Conservation (phyloP, 2,888 invertebrate genomes). For the Mystacides longicornis region DNA sequence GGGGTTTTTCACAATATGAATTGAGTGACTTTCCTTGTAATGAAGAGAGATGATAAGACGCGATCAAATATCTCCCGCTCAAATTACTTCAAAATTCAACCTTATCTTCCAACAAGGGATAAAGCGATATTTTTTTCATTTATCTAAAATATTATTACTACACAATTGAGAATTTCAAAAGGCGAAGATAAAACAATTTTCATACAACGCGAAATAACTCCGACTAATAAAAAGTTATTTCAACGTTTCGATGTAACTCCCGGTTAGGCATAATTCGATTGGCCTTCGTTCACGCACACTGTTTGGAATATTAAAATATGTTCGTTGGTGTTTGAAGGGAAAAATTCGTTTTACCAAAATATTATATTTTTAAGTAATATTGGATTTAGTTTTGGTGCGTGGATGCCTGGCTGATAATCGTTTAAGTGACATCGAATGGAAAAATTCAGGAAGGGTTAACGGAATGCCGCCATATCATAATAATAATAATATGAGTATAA, state of each 20-base stretch:
- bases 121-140: too few species aligned
- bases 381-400: not conserved
- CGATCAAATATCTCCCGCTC: too few species aligned
- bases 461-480: not conserved
- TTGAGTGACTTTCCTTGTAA: too few species aligned
- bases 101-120: too few species aligned
- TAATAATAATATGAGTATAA: too few species aligned
- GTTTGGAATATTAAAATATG: not conserved
- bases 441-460: not conserved
- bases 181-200: not conserved
- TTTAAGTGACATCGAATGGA: not conserved
- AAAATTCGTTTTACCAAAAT: not conserved
- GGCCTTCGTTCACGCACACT: not conserved
- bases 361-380: not conserved
- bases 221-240: not conserved
- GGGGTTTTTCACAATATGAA: too few species aligned
- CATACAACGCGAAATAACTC: not conserved
- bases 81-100: too few species aligned
- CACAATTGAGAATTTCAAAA: too few species aligned
- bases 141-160: too few species aligned
- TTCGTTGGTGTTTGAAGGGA: not conserved
- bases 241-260: not conserved
- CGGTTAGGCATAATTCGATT: slow-evolving; percentile 1
- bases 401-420: not conserved
- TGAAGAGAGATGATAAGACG: too few species aligned